Evolutionary conservation across 2,113 vertebrate genomes (phyloP), one percentile per base, ranked within the genome.

Genomic region (Centropus unirufus): DNA sequence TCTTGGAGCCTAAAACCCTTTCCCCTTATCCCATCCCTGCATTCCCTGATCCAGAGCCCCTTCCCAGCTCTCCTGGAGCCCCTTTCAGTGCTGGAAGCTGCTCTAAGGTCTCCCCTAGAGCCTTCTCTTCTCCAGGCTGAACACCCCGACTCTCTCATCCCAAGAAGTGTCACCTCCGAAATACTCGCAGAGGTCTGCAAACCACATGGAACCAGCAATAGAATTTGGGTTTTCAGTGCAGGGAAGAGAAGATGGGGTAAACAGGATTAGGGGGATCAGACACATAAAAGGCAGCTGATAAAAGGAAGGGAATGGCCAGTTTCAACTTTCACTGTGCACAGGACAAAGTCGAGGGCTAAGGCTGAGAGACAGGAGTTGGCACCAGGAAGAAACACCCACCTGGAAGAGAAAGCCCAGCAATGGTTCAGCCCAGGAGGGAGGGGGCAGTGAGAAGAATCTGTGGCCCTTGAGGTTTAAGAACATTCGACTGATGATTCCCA

Each of bases 141-240:
- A 46, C 46, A 46, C 46, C 46, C 46, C 46, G 19, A 46, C 46
- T 46, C 46, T 46, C 46, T 62, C 36, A 39, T 4, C 54, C 74
- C 2, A 1, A 42, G 79, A 64, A 57, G 8, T 5, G 0, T 15
- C 26, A 57, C 26, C 39, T 54, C 68, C 74, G 46, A 36, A 52
- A 51, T 44, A 62, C 26, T 36, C 26, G 42, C 44, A 51, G 42
- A 72, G 26, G 15, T 74, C 79, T 42, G 52, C 52, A 44, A 83
- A 87, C 42, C 57, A 21, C 0, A 3, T 23, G 39, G 27, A 74
- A 61, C 1, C 15, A 40, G 44, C 21, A 75, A 44, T 0, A 12
- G 23, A 24, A 61, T 5, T 0, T 2, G 21, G 51, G 40, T 12
- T 69, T 66, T 42, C 1, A 3, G n/a, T 5, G 8, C 30, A 24